A percentile compares a stretch with the other conserved stretches of the same genome.
Conservation (phyloP, 92 coral and sea anemone species). For the Heteractis magnifica region DNA sequence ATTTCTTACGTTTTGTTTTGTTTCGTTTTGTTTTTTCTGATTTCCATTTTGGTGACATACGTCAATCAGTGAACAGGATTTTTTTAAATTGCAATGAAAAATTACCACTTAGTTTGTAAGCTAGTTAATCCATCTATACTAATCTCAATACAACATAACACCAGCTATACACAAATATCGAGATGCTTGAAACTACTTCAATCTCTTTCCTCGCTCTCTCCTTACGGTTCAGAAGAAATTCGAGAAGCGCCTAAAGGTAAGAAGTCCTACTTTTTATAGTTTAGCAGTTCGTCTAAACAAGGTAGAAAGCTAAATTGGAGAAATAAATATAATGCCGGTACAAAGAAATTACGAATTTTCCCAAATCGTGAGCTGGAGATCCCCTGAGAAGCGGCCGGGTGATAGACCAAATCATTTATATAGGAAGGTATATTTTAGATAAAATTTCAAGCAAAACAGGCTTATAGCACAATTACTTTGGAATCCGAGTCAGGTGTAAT, state of each 20-base stretch:
- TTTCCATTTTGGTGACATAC: not conserved
- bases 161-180: not conserved
- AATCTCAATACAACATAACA: not conserved
- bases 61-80: not conserved
- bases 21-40: not conserved
- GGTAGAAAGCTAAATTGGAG: too few species aligned
- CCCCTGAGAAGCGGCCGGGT: too few species aligned
- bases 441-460: not conserved
- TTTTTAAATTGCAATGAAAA: not conserved
- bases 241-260: not conserved
- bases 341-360: too few species aligned
- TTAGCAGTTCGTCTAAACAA: too few species aligned
- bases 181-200: not conserved
- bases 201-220: not conserved
- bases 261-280: too few species aligned
- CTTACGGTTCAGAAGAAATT: not conserved
- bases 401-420: too few species aligned
- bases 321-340: too few species aligned
- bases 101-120: not conserved
- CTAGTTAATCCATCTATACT: not conserved
- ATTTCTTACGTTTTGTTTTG: not conserved
- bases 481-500: not conserved
- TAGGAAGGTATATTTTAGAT: too few species aligned
- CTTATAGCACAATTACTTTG: too few species aligned
- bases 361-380: too few species aligned